Conservation (phyloP, 2,888 invertebrate species). For the Napeogenes inachia region DNA sequence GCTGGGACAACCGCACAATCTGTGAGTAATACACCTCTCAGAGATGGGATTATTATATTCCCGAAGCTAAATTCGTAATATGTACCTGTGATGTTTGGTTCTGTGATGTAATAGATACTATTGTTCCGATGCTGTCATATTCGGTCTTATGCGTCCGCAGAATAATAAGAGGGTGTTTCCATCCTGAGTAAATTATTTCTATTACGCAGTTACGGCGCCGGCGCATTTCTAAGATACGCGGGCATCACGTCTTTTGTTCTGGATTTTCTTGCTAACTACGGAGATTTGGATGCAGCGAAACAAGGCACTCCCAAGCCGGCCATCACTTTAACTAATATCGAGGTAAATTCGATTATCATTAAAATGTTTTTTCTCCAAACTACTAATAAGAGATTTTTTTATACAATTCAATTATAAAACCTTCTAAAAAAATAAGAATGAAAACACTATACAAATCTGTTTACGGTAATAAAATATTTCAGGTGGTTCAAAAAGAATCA, state of each 20-base stretch:
- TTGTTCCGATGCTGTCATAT: too few relatives aligned
- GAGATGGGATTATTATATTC: too few relatives aligned
- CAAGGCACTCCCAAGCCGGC: conserved; percentile 47
- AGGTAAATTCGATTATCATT: conserved; percentile 37
- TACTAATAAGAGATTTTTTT: too few relatives aligned
- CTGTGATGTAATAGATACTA: too few relatives aligned
- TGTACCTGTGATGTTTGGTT: too few relatives aligned
- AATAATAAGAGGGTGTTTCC: too few relatives aligned
- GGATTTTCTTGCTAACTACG: conserved; percentile 62
- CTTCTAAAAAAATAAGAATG: too few relatives aligned
- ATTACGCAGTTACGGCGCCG: conserved; percentile 46
- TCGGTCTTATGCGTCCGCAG: too few relatives aligned
- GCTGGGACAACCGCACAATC: conserved; percentile 47
- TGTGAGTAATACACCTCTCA: conserved; percentile 41
- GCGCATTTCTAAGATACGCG: conserved; percentile 61
- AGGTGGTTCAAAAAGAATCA: conserved; percentile 63
- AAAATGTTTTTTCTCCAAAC: too few relatives aligned
- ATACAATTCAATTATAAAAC: too few relatives aligned
- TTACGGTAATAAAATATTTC: conserved; percentile 2
- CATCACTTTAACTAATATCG: conserved; percentile 56
- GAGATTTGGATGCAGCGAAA: conserved; percentile 49
- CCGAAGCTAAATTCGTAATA: too few relatives aligned
- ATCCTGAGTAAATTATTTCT: too few relatives aligned
- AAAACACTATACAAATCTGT: not conserved
- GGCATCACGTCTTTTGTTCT: conserved; percentile 61